Evolutionary conservation across 2,113 vertebrate genomes (phyloP), one percentile per base, ranked within the genome.

Genomic region (Hirundichthys speculiger): DNA sequence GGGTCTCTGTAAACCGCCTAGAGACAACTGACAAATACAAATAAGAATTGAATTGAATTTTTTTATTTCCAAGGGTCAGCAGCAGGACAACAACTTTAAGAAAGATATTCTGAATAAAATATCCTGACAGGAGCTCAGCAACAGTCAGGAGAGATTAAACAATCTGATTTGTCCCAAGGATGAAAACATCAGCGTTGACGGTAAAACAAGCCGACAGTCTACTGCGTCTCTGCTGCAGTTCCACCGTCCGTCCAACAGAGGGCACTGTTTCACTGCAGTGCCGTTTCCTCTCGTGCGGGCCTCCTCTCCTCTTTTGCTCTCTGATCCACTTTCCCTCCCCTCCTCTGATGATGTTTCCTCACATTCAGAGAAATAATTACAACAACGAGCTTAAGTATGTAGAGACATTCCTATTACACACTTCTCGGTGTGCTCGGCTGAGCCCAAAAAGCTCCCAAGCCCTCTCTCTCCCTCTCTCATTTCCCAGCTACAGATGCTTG

Each of bases 381-480:
- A 47, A 47, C 83, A 91, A 88, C 83, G 80, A 55, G 69, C 84
- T 88, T 84, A 87, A 88, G 79, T 80, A 82, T 71, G 71, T 71
- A 61, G 72, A 86, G 75, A 78, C 82, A 66, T 83, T 87, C 65
- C 84, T 73, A 86, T 88, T 89, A 86, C 85, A 77, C 78, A 71
- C 82, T 61, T 71, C 65, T 54, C 59, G 54, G 59, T 73, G 69
- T 75, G 40, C 71, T 74, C 52, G 53, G 61, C 75, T 62, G 51
- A 40, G 49, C 64, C 45, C 73, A 71, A 85, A 72, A 75, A 71
- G 22, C 73, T 55, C 53, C 34, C 11, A 85, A 86, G 88, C 77
- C 71, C 43, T 41, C 48, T 52, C 48, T 62, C 25, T 88, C 77
- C 71, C 43, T 41, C 48, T 52, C 48, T 62, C 25, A 16, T 77